These are phyloP conservation scores for Semicossyphus pulcher DNA, from an alignment of 2,113 vertebrate species.

Conservation along the genomic window DNA sequence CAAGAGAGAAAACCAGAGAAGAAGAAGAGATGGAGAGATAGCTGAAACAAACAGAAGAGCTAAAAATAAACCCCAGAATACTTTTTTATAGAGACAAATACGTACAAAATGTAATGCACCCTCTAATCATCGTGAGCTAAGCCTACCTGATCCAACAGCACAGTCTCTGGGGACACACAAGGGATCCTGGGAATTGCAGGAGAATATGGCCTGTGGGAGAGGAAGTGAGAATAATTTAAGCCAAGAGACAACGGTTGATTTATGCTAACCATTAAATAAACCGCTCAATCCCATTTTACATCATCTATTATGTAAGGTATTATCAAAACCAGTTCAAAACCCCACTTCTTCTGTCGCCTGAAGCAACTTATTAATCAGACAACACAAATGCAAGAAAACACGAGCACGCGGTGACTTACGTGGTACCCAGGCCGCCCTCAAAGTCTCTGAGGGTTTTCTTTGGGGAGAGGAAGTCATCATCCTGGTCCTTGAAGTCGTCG, in stretches of 20 bases:
- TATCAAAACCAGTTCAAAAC: background rate
- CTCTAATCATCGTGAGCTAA: background rate
- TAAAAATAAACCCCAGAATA: background rate
- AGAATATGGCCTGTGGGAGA: slow-evolving; percentile 88
- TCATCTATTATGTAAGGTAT: background rate
- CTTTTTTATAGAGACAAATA: slow-evolving; percentile 17
- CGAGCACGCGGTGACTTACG: slow-evolving; percentile 70
- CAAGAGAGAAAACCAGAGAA: background rate
- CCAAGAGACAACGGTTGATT: background rate
- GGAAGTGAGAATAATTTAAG: slow-evolving; percentile 17
- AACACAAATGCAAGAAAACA: background rate
- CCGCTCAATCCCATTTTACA: background rate
- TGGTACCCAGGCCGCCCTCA: slow-evolving; percentile 83
- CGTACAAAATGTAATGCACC: background rate
- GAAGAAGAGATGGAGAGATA: background rate
- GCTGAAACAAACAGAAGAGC: background rate
- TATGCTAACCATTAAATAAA: background rate
- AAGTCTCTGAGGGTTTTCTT: slow-evolving; percentile 85
- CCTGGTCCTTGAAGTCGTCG: slow-evolving; percentile 87
- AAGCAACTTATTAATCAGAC: background rate
- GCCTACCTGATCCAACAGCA: slow-evolving; percentile 87
- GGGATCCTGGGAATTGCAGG: slow-evolving; percentile 92
- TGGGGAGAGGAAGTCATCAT: slow-evolving; percentile 86
- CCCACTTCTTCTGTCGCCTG: background rate
- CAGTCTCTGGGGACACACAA: slow-evolving; percentile 92